These are phyloP conservation scores for Orchestes rusci DNA, from an alignment of 2,888 invertebrate species.

Conservation along the genomic window DNA sequence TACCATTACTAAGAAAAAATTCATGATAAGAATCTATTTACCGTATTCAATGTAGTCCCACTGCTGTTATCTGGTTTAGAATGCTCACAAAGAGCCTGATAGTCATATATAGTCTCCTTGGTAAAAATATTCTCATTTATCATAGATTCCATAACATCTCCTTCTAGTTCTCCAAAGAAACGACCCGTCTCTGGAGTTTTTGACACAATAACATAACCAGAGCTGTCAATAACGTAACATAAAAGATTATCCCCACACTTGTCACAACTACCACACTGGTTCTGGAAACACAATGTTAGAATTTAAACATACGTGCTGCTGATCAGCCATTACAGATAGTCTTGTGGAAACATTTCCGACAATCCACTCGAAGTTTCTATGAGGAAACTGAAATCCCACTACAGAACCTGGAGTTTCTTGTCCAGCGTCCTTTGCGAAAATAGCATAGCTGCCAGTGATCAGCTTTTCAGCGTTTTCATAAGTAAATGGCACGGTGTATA, in stretches of 20 bases:
- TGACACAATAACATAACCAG: conserved; percentile 78
- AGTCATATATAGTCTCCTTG: conserved; percentile 73
- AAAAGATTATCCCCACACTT: conserved; percentile 57
- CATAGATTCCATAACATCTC: conserved; percentile 70
- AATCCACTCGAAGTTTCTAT: conserved; percentile 58
- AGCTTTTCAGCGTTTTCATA: conserved; percentile 47
- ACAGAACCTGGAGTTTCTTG: conserved; percentile 80
- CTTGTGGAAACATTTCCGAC: conserved; percentile 63
- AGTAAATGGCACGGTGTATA: conserved; percentile 65
- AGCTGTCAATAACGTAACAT: conserved; percentile 88
- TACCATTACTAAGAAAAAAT: neutral
- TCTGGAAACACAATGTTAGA: conserved; percentile 26
- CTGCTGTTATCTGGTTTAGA: conserved; percentile 42
- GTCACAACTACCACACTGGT: conserved; percentile 46
- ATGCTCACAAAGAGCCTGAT: conserved; percentile 66
- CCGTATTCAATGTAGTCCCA: conserved; percentile 27
- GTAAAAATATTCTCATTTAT: conserved; percentile 65
- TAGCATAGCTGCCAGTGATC: conserved; percentile 76
- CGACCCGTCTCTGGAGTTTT: conserved; percentile 61
- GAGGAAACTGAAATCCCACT: conserved; percentile 79
- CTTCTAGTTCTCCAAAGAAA: conserved; percentile 80
- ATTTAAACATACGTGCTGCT: neutral
- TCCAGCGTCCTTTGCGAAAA: conserved; percentile 71
- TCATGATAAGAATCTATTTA: conserved; percentile 6
- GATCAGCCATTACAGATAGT: conserved; percentile 37